Percentiles rank a stretch among this genome's conserved stretches.
Conservation (phyloP, 2,888 invertebrate genomes). For the Agrotis ipsilon region DNA sequence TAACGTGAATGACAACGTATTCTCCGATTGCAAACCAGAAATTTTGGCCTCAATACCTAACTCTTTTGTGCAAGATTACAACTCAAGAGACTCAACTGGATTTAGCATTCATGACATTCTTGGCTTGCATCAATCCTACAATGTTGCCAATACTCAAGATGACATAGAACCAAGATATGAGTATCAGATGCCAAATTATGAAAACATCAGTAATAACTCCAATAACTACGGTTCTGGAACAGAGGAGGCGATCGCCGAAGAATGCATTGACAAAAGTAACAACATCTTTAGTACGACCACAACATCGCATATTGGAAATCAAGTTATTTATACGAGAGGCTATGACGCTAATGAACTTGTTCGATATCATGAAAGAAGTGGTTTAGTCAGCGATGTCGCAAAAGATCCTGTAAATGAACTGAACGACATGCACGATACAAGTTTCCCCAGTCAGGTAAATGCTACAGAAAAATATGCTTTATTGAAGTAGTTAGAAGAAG, state of each 20-base stretch:
- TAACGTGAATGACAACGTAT: constrained; percentile 73
- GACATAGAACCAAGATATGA: constrained; percentile 81
- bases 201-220: constrained; percentile 84
- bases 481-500: constrained; percentile 53
- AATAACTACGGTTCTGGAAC: constrained; percentile 81
- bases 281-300: constrained; percentile 70
- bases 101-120: constrained; percentile 90
- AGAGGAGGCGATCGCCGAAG: constrained; percentile 78
- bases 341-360: constrained; percentile 80
- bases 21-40: constrained; percentile 80
- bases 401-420: constrained; percentile 80
- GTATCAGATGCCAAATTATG: constrained; percentile 83
- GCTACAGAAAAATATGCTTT: constrained; percentile 70
- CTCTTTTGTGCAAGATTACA: constrained; percentile 85
- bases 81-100: constrained; percentile 87
- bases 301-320: constrained; percentile 73
- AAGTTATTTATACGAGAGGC: constrained; percentile 78
- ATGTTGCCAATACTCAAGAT: constrained; percentile 72
- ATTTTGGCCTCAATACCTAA: constrained; percentile 77
- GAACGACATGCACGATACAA: constrained; percentile 78
- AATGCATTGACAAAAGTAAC: constrained; percentile 74
- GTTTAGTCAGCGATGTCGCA: constrained; percentile 74
- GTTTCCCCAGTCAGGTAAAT: constrained; percentile 85
- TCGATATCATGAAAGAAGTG: constrained; percentile 78
- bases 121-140: constrained; percentile 84